These are phyloP conservation scores for Meiosimyza platycephala DNA, from an alignment of 2,888 invertebrate species.

Conservation along the genomic window DNA sequence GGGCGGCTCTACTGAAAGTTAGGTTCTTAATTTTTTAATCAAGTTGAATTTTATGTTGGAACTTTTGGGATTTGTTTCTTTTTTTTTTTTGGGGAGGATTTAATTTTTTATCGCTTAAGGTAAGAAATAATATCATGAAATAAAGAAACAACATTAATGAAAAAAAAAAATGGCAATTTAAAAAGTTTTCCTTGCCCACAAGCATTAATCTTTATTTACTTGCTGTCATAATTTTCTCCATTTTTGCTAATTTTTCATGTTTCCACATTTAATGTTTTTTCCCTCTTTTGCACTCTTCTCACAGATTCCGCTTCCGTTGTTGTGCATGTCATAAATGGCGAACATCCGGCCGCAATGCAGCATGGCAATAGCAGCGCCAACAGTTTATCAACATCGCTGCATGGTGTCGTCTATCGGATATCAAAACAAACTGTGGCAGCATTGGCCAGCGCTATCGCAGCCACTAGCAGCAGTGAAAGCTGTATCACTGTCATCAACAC, in stretches of 20 bases:
- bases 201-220: not conserved
- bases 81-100: too few species aligned
- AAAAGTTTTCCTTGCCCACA: not conserved
- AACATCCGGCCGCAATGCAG: constrained; percentile 76
- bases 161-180: not conserved
- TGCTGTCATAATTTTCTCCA: too few species aligned
- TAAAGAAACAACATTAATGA: too few species aligned
- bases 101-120: too few species aligned
- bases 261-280: not conserved
- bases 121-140: not conserved
- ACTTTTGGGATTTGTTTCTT: too few species aligned
- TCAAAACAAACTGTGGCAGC: constrained; percentile 39
- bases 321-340: constrained; percentile 85
- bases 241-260: not conserved
- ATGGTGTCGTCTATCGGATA: constrained; percentile 49
- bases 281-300: not conserved
- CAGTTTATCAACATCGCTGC: constrained; percentile 54
- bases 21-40: too few species aligned
- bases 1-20: too few species aligned
- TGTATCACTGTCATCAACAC: constrained; percentile 1
- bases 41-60: too few species aligned
- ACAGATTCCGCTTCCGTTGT: constrained; percentile 83
- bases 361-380: constrained; percentile 67
- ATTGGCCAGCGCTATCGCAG: constrained; percentile 42
- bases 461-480: constrained; percentile 24